Conservation (phyloP, 2,888 invertebrate genomes). For the Dilophus febrilis region DNA sequence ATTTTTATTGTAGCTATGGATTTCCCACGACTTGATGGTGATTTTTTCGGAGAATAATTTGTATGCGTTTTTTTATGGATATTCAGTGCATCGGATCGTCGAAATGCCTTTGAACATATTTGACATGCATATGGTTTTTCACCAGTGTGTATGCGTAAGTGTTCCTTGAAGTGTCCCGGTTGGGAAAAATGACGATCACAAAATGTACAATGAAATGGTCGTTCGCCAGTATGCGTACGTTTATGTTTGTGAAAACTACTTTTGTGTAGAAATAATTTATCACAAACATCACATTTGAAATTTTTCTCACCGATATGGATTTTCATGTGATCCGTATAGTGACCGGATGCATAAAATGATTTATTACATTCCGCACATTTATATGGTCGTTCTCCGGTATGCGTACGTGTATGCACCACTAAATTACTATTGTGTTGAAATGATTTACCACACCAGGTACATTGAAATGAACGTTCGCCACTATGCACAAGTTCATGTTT, state of each 20-base stretch:
- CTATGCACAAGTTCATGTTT: slow-evolving; percentile 7
- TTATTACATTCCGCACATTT: slow-evolving; percentile 7
- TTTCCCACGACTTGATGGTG: too few relatives aligned
- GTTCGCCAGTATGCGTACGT: slow-evolving; percentile 6
- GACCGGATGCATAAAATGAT: slow-evolving; percentile 6
- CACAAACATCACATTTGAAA: slow-evolving; percentile 6
- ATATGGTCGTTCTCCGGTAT: slow-evolving; percentile 7
- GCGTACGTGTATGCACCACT: slow-evolving; percentile 6
- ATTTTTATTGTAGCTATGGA: too few relatives aligned
- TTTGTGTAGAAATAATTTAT: slow-evolving; percentile 6
- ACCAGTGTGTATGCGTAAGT: slow-evolving; percentile 7
- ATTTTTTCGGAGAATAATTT: too few relatives aligned
- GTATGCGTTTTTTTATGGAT: slow-evolving; percentile 6
- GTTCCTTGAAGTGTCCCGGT: slow-evolving; percentile 5
- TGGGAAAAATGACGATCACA: slow-evolving; percentile 7
- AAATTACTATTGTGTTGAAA: slow-evolving; percentile 8
- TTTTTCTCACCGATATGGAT: slow-evolving; percentile 6
- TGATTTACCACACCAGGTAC: slow-evolving; percentile 8
- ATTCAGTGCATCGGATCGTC: slow-evolving; percentile 5
- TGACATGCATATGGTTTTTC: slow-evolving; percentile 8
- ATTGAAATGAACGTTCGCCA: slow-evolving; percentile 6
- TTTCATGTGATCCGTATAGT: slow-evolving; percentile 7
- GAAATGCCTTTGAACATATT: slow-evolving; percentile 8
- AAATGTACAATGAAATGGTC: slow-evolving; percentile 4
- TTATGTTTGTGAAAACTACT: slow-evolving; percentile 8